Base-by-base conservation (phyloP, 1,140 invertebrate species). In the Ericerus pela region DNA sequence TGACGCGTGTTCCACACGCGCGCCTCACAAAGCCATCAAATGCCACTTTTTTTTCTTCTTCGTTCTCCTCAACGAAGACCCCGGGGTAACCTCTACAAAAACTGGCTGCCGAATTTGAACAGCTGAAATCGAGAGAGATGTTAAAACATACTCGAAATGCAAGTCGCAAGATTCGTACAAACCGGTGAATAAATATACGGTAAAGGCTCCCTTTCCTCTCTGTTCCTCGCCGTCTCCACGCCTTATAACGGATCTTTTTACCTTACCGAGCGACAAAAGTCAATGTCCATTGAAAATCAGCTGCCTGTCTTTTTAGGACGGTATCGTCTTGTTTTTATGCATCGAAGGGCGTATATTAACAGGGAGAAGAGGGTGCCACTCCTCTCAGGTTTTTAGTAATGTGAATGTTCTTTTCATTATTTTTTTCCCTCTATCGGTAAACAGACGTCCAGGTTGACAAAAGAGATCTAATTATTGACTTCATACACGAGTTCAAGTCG, bases 111-210 rank as follows among this genome's bases (percentile, higher is more conserved):
- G 26, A 47, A 47, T 47, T 47, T 47, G 41, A 47, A 47, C 41
- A 47, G 41, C 41, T 47, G 41, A 47, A 47, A 47, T 47, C 20
- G 26, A 24, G 26, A 20, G 41, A 47, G 41, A 47, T 47, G 41
- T 47, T 47, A 47, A 47, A n/a, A n/a, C n/a, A 47, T 47, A 47
- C 41, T 47, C 41, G 41, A 47, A n/a, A 24, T 47, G 41, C 20
- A 47, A 47, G 41, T 47, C 41, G 36, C 36, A 38, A 18, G n/a
- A n/a, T n/a, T 41, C 37, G 37, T 18, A 41, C 22, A 24, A 47
- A 18, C 41, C 41, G 20, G 3, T 24, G 41, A 47, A 47, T 24
- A 47, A 47, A 47, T 47, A 47, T 18, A 18, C n/a, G 36, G 41
- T 47, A 47, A 47, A 47, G 22, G 20, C 26, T 4, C 3, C 36